Evolutionary conservation across 2,888 invertebrate genomes (phyloP), one percentile per base, ranked within the genome.

Genomic region (Dromius quadrimaculatus): DNA sequence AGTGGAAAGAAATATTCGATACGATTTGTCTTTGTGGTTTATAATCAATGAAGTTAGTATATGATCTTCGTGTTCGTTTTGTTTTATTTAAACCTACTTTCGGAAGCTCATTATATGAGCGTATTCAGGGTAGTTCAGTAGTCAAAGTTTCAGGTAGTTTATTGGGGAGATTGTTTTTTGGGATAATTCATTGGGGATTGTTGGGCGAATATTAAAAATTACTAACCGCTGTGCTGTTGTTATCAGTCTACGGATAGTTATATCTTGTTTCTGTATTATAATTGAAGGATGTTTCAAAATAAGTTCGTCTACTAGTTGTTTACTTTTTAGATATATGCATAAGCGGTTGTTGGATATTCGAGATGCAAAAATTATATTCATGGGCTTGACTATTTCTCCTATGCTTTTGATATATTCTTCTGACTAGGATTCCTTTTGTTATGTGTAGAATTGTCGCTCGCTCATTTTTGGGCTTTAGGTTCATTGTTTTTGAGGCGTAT

Each of bases 241-340:
- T 22, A 47, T 47, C 5, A 47, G 11, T 47, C 47, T 19, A 9
- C 47, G 5, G 3, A 47, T 22, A 23, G 4, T 9, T 5, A 47
- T n/a, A 11, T 47, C 47, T 9, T 47, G 47, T 3, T 47, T 11
- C n/a, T 47, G n/a, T 50, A 50, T 23, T 23, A 5, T 50, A 23
- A 50, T 9, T 23, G 22, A 15, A 13, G 50, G 4, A 8, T 50
- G 13, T 3, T 50, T 23, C 11, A n/a, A 1, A 13, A 50, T 50
- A 1, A 50, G 1, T 4, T 50, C 2, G 2, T 20, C 47, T 4
- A 47, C 23, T 47, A 47, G 15, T 2, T 50, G 1, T 23, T 50
- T 50, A 23, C 4, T 23, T 22, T 22, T 22, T 11, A 50, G 13
- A 6, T 50, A 50, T 8, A 50, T 50, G 11, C 50, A 50, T 13